Evolutionary conservation across 2,113 vertebrate genomes (phyloP), one percentile per base, ranked within the genome.

Genomic region (Aspidoscelis tigris): DNA sequence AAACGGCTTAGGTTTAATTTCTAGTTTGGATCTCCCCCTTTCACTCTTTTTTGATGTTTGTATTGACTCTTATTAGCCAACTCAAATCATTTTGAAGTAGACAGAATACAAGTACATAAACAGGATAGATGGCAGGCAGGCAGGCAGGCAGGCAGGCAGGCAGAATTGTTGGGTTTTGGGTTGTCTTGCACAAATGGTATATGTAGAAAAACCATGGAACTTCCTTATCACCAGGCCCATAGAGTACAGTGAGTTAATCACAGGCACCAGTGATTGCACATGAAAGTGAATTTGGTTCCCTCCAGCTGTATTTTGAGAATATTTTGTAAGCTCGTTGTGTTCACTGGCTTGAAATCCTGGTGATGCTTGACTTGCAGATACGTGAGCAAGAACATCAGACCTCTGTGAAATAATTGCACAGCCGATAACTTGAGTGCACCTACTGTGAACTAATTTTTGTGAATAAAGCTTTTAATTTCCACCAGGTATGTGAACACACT

Each of bases 391-490:
- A 89, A 89, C 75, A 84, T 87, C 33, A 86, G 43, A 84, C 78
- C 39, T 61, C 47, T 50, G 43, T 11, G 86, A 88, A 83, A 72
- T 75, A 83, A 81, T 0, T 87, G 20, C 53, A 84, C n/a, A 79
- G 80, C 11, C 0, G 0, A 43, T 85, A 69, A 82, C 64, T 43
- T 81, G 82, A 90, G 61, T 70, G 66, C 82, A 89, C 71, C 75
- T 39, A 47, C 84, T 91, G 83, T 66, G 90, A 93, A 90, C 72
- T 76, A 33, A 84, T 84, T 90, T 90, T 89, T 78, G 24, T 81
- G 84, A 90, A 89, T 88, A 89, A 87, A 86, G 78, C 74, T 88
- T 87, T 90, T 86, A 84, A 92, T 92, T 94, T 91, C 91, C 91
- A 73, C 78, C 86, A 88, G 89, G 81, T n/a, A 61, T 21, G 68